Base-by-base conservation (phyloP, 2,113 vertebrate genomes). In the Mugil cephalus region DNA sequence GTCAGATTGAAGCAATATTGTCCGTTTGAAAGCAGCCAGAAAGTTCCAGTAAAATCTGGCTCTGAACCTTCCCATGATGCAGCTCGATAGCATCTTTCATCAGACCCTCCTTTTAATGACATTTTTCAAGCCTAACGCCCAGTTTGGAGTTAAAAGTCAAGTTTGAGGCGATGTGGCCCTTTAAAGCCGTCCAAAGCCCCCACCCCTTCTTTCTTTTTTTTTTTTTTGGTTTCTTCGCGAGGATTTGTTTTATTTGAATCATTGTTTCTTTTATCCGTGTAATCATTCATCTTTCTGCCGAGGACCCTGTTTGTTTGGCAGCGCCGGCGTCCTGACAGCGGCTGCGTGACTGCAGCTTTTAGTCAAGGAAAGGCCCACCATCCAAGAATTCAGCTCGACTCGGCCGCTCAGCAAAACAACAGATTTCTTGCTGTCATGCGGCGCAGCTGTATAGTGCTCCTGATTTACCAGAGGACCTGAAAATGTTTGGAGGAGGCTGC, bases 281-380 rank as follows among this genome's bases (percentile, higher is more conserved):
- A 68, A 71, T 65, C 40, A 36, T 42, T 42, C 13, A 18, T 43
- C 9, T 64, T 34, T 55, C 13, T 56, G 43, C 61, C 0, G 43
- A 59, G 63, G 84, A 75, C 52, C 54, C 60, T 2, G 45, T 43
- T 63, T 64, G 65, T 51, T 65, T 89, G 85, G 85, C 79, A 78
- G 64, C 74, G 40, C 35, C 48, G 14, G n/a, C 4, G 45, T 42
- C 58, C 84, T 68, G 67, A 76, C 65, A 5, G 67, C 46, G n/a
- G 1, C 80, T 87, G 84, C 80, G 84, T 88, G 84, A 90, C 88
- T 87, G 17, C 42, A 82, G 84, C 83, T 34, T 72, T 69, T 12
- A 59, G 70, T 71, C 6, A 12, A 67, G 50, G 38, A n/a, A n/a
- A 70, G 74, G 82, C 82, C 78, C 72, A 70, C 69, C 69, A 24